phyloP scores from a whole-genome alignment of 2,113 vertebrate species.

The Gobio gobio region DNA sequence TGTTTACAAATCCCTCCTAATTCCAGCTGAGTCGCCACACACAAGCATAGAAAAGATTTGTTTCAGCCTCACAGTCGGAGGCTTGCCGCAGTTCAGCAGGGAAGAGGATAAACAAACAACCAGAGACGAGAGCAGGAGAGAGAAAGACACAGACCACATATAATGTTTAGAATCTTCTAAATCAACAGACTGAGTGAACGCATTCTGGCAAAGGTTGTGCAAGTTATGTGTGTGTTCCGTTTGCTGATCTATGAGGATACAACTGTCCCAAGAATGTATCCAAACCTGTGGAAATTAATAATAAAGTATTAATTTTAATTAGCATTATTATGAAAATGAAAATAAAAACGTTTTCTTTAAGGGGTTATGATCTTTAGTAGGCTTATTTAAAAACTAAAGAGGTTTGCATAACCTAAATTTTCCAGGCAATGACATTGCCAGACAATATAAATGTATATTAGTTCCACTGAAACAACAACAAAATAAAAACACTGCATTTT shows the following conservation, averaged over 20 bases:
- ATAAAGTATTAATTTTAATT: too few species aligned
- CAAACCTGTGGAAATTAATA: too few species aligned
- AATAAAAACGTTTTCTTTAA: too few species aligned
- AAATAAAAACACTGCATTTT: too few species aligned
- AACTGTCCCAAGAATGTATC: neutral
- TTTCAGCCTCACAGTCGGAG: conserved; percentile 31
- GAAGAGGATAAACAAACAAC: neutral
- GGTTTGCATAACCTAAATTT: too few species aligned
- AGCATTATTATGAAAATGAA: too few species aligned
- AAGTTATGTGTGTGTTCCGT: neutral
- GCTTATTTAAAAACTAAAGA: too few species aligned
- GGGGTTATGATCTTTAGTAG: too few species aligned
- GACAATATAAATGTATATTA: too few species aligned
- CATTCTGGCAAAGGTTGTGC: neutral
- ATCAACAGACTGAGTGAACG: neutral
- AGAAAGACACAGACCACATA: neutral
- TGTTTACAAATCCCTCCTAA: conserved; percentile 55
- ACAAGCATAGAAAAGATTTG: conserved; percentile 22
- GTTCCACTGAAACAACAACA: too few species aligned
- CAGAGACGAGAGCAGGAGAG: neutral
- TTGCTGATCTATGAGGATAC: neutral
- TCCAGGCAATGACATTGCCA: too few species aligned
- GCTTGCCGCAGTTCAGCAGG: conserved; percentile 19
- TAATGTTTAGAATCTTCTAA: neutral
- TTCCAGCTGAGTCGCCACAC: conserved; percentile 39